Conservation (phyloP, 2,113 vertebrate species). For the Stigmatopora argus region DNA sequence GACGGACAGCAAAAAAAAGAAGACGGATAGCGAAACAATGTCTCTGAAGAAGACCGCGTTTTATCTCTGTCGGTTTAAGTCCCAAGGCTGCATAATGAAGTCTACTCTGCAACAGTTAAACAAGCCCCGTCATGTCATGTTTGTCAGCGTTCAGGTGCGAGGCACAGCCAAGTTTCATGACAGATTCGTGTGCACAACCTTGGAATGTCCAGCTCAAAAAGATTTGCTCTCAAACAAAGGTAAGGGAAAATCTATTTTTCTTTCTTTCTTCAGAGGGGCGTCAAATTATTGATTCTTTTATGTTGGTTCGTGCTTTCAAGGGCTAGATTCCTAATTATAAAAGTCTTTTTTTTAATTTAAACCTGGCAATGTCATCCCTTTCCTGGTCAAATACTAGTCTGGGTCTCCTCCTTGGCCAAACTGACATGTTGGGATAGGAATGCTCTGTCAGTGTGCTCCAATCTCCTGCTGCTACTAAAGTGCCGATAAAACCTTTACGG, state of each 20-base stretch:
- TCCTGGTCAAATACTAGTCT: conserved; percentile 42
- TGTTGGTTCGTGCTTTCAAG: neutral
- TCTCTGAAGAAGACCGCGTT: conserved; percentile 4
- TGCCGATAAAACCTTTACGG: conserved; percentile 74
- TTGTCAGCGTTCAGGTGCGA: conserved; percentile 42
- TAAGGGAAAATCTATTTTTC: conserved; percentile 31
- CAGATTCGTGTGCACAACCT: conserved; percentile 40
- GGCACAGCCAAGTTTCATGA: conserved; percentile 42
- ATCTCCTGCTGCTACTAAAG: conserved; percentile 72
- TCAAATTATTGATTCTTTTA: conserved; percentile 3
- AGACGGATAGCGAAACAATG: neutral
- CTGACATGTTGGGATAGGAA: conserved; percentile 75
- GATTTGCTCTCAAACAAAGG: conserved; percentile 38
- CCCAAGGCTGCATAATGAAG: conserved; percentile 22
- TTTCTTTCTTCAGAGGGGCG: conserved; percentile 7
- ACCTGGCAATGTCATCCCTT: conserved; percentile 37
- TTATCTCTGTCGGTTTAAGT: conserved; percentile 5
- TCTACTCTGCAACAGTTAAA: conserved; percentile 25
- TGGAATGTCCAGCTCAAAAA: conserved; percentile 19
- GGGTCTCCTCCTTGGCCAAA: conserved; percentile 56
- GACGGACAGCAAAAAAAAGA: conserved; percentile 1
- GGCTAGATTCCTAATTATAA: conserved; percentile 13
- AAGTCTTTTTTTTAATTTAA: conserved; percentile 41
- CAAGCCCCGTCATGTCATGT: conserved; percentile 63
- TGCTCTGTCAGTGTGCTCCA: conserved; percentile 61